These are phyloP conservation scores for Thelaira solivaga DNA, from an alignment of 2,888 invertebrate species.

Conservation along the genomic window DNA sequence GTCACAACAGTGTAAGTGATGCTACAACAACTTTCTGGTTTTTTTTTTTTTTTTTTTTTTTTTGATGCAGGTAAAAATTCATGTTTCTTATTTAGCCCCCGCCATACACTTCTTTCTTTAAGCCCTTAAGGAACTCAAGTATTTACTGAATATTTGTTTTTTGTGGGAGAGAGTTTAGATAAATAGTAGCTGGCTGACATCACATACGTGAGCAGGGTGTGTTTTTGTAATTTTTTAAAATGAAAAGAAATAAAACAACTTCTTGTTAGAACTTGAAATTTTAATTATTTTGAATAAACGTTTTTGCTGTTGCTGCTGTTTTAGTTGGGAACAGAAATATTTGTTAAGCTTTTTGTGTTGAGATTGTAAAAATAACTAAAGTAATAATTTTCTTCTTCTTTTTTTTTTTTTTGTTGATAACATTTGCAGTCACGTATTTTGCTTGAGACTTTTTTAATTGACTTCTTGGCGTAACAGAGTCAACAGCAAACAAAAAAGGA, in stretches of 20 bases:
- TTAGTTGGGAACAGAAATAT: conserved; percentile 66
- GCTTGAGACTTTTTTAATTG: conserved; percentile 74
- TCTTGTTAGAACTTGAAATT: conserved; percentile 35
- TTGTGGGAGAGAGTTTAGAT: too few relatives aligned
- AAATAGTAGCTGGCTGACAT: too few relatives aligned
- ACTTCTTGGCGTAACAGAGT: conserved; percentile 66
- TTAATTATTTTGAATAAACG: conserved; percentile 36
- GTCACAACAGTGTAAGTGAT: conserved; percentile 60
- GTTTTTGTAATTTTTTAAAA: conserved; percentile 5
- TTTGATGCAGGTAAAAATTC: conserved; percentile 23
- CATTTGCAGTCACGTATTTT: conserved; percentile 72
- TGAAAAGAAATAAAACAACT: conserved; percentile 42
- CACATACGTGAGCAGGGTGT: not conserved
- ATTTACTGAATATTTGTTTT: too few relatives aligned
- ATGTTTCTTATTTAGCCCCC: too few relatives aligned
- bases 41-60: too few relatives aligned
- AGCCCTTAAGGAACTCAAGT: too few relatives aligned
- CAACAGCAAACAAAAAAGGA: conserved; percentile 38
- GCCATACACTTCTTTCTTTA: not conserved
- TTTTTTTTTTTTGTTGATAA: conserved; percentile 41
- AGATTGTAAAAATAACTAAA: conserved; percentile 52
- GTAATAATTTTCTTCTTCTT: conserved; percentile 15
- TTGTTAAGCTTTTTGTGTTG: conserved; percentile 65
- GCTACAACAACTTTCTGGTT: too few relatives aligned
- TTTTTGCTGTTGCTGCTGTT: not conserved